Conservation (phyloP, 1,140 invertebrate genomes). For the Ips nitidus region DNA sequence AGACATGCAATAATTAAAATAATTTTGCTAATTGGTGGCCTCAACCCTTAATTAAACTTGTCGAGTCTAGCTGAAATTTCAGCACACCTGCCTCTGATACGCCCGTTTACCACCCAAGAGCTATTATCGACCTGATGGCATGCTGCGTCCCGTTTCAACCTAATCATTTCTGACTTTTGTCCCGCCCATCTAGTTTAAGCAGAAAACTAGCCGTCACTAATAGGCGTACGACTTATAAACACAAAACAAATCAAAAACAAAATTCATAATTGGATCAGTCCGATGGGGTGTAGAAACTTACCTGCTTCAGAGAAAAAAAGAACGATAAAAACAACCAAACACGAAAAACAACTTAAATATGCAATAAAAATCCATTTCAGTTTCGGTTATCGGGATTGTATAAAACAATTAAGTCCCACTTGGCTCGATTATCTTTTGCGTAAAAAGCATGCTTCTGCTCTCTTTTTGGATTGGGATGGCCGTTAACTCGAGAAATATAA, state of each 20-base stretch:
- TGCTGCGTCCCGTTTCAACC: background rate
- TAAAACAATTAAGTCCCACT: too few species aligned
- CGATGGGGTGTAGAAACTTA: too few species aligned
- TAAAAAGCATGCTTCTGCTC: too few species aligned
- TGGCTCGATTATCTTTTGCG: too few species aligned
- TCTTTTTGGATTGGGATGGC: too few species aligned
- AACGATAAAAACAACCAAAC: too few species aligned
- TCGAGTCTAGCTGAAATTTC: slow-evolving; percentile 3
- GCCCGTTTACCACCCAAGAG: slow-evolving; percentile 5
- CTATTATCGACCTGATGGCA: slow-evolving; percentile 1
- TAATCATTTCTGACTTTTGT: slow-evolving; percentile 2
- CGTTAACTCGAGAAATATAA: too few species aligned
- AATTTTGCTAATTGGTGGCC: slow-evolving; percentile 1
- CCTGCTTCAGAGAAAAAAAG: too few species aligned
- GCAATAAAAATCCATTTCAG: too few species aligned
- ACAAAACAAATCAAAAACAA: background rate
- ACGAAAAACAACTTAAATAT: too few species aligned
- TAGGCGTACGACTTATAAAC: background rate
- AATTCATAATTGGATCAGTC: too few species aligned
- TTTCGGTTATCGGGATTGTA: too few species aligned
- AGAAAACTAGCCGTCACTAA: background rate
- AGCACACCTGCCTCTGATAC: slow-evolving; percentile 8
- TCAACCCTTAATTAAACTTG: slow-evolving; percentile 9
- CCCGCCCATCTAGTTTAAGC: background rate
- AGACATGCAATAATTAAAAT: background rate